These are phyloP conservation scores for Helleia helle DNA, from an alignment of 2,888 invertebrate species.

Conservation along the genomic window DNA sequence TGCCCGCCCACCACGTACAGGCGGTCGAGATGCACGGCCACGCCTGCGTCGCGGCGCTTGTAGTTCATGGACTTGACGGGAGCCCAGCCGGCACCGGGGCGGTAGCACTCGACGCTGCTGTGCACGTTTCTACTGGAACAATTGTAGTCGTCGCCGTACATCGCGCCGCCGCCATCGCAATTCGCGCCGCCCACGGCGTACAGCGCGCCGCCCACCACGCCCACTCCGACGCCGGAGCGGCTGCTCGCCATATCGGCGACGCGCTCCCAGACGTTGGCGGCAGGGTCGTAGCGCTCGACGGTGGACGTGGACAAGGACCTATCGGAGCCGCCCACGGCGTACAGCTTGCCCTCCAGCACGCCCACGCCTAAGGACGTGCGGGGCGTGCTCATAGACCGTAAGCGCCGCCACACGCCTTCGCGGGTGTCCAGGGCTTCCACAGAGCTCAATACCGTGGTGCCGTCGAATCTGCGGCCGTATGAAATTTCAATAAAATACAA, in stretches of 20 bases:
- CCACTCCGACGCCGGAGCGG: slow-evolving; percentile 94
- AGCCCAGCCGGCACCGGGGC: slow-evolving; percentile 81
- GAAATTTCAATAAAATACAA: too few species aligned
- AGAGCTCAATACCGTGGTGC: slow-evolving; percentile 91
- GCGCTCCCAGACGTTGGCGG: slow-evolving; percentile 85
- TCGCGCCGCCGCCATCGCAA: slow-evolving; percentile 97
- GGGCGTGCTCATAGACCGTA: slow-evolving; percentile 92
- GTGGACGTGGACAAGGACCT: slow-evolving; percentile 90
- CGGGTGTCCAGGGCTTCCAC: slow-evolving; percentile 91
- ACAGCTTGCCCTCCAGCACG: slow-evolving; percentile 82
- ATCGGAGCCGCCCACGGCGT: slow-evolving; percentile 95
- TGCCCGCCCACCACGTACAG: slow-evolving; percentile 97
- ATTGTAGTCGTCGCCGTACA: too few species aligned
- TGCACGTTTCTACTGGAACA: too few species aligned
- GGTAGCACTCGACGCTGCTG: slow-evolving; percentile 93
- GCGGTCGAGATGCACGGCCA: slow-evolving; percentile 85
- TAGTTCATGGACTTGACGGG: slow-evolving; percentile 79
- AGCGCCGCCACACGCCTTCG: slow-evolving; percentile 83
- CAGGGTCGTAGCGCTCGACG: slow-evolving; percentile 90
- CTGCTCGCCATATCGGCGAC: slow-evolving; percentile 92
- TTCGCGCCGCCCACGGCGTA: slow-evolving; percentile 95
- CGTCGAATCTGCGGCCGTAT: slow-evolving; percentile 89
- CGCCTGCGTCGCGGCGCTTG: slow-evolving; percentile 96
- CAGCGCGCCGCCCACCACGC: slow-evolving; percentile 89
- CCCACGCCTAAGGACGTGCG: slow-evolving; percentile 95